A percentile compares a stretch with the other conserved stretches of the same genome.
Evolutionary conservation across 64 coral and sea anemone species (phyloP).

Genomic region (Porites australiensis): DNA sequence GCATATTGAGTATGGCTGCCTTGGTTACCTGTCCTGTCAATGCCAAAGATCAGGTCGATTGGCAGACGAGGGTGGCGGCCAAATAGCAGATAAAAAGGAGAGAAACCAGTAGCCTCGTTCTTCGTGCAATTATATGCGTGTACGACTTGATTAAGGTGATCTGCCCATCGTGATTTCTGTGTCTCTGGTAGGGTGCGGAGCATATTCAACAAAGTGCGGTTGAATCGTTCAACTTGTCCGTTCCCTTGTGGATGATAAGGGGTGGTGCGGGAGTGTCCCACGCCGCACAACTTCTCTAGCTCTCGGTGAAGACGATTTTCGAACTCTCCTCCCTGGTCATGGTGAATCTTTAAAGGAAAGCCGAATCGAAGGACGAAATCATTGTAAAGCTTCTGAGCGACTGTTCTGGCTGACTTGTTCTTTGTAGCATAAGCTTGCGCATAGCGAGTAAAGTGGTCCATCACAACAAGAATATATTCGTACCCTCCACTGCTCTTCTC

Average conservation of each 20-base stretch:
- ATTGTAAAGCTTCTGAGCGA: conserved; percentile 29
- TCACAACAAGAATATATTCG: conserved; percentile 22
- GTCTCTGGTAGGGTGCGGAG: conserved; percentile 51
- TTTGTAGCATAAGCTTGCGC: conserved; percentile 21
- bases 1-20: conserved; percentile 29
- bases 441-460: conserved; percentile 33
- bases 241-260: background rate
- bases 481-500: conserved; percentile 26
- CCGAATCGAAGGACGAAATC: conserved; percentile 42
- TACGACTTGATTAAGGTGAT: conserved; percentile 41
- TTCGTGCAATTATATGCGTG: conserved; percentile 58
- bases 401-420: conserved; percentile 49
- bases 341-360: conserved; percentile 30
- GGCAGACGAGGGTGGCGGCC: conserved; percentile 13
- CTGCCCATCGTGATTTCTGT: conserved; percentile 69
- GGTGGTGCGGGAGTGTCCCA: conserved; percentile 17
- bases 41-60: conserved; percentile 56
- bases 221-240: background rate
- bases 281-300: conserved; percentile 20
- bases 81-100: conserved; percentile 58
- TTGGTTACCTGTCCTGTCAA: conserved; percentile 11
- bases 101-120: conserved; percentile 51
- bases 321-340: background rate
- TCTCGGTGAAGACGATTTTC: background rate
- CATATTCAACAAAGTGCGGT: conserved; percentile 33